Conservation (phyloP, 2,888 invertebrate species). For the Salticus scenicus region DNA sequence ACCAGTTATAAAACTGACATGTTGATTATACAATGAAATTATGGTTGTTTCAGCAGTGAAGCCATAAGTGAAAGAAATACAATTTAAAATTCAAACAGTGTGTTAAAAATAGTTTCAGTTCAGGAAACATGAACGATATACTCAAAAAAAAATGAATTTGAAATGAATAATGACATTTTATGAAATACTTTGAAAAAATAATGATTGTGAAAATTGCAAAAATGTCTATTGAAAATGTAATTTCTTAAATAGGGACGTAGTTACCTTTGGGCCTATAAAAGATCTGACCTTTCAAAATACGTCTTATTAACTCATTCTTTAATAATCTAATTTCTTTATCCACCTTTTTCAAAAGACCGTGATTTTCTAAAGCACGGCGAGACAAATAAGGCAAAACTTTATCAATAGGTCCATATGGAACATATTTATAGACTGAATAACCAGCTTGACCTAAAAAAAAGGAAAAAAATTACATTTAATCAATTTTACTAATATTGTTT, state of each 20-base stretch:
- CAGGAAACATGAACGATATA: too few relatives aligned
- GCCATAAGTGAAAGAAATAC: too few relatives aligned
- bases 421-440: constrained; percentile 99
- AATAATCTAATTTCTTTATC: constrained; percentile 92
- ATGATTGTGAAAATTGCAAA: not conserved
- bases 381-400: constrained; percentile 98
- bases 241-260: constrained; percentile 87
- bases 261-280: constrained; percentile 71
- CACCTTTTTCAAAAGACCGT: constrained; percentile 92
- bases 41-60: too few relatives aligned
- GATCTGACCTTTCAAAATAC: constrained; percentile 81
- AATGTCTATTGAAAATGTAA: not conserved
- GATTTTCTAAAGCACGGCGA: constrained; percentile 96
- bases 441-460: constrained; percentile 91
- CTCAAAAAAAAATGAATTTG: too few relatives aligned
- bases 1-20: too few relatives aligned
- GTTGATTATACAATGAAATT: too few relatives aligned
- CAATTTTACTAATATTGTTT: too few relatives aligned
- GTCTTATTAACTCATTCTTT: constrained; percentile 85
- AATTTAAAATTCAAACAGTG: too few relatives aligned
- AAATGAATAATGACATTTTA: not conserved
- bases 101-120: too few relatives aligned
- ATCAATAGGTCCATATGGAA: constrained; percentile 98
- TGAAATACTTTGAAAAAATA: not conserved
- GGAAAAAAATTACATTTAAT: not conserved